phyloP scores from a whole-genome alignment of 1,140 invertebrate genomes.

The Gonatopus flavifemur region DNA sequence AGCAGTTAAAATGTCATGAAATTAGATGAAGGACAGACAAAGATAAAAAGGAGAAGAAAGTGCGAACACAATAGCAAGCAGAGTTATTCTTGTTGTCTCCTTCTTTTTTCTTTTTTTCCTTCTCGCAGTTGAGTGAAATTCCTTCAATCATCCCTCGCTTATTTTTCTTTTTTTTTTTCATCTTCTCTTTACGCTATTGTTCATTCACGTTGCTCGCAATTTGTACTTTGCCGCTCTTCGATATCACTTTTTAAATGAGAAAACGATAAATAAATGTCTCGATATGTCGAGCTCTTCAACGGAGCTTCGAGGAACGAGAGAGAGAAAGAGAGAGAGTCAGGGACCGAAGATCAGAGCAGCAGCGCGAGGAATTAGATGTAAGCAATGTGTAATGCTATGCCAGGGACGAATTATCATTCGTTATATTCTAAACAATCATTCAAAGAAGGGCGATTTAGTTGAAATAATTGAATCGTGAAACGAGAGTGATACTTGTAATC shows the following conservation, averaged over 20 bases:
- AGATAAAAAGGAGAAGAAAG: slow-evolving; percentile 17
- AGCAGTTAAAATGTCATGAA: slow-evolving; percentile 1
- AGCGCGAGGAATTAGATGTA: slow-evolving; percentile 49
- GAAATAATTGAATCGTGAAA: too few relatives aligned
- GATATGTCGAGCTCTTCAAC: slow-evolving; percentile 40
- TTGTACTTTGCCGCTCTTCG: too few relatives aligned
- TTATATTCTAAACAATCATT: too few relatives aligned
- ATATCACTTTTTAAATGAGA: slow-evolving; percentile 12
- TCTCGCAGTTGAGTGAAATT: too few relatives aligned
- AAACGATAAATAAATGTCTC: slow-evolving; percentile 12
- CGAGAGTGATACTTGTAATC: too few relatives aligned
- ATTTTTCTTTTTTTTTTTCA: slow-evolving; percentile 17
- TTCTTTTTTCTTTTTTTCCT: too few relatives aligned
- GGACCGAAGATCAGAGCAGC: slow-evolving; percentile 54
- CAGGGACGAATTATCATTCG: too few relatives aligned
- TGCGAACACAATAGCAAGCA: slow-evolving; percentile 49
- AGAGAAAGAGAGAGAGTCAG: slow-evolving; percentile 55
- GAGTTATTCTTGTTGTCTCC: slow-evolving; percentile 40
- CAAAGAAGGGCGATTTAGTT: too few relatives aligned
- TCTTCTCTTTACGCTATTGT: too few relatives aligned
- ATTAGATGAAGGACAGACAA: slow-evolving; percentile 1
- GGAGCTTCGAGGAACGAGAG: slow-evolving; percentile 56
- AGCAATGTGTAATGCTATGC: too few relatives aligned
- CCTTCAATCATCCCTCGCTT: slow-evolving; percentile 35
- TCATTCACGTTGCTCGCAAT: too few relatives aligned